Conservation (phyloP, 2,113 vertebrate genomes). For the Sturnus vulgaris region DNA sequence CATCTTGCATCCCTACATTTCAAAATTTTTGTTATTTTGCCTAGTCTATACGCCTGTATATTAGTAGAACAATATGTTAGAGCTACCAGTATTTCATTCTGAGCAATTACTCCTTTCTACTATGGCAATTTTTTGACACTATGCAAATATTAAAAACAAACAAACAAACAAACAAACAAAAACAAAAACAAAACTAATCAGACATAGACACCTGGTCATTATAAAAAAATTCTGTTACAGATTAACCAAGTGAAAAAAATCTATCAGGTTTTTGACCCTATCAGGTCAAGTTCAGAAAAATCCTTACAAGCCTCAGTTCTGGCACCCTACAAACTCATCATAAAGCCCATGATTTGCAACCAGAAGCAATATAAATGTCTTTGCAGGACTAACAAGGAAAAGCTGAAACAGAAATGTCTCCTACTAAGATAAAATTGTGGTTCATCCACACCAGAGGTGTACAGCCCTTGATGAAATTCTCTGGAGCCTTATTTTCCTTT, state of each 20-base stretch:
- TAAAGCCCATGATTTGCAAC: background rate
- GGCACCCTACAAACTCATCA: background rate
- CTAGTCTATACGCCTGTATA: background rate
- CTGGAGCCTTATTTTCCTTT: accelerated
- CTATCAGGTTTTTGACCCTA: no score
- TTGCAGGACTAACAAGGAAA: background rate
- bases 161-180: no score
- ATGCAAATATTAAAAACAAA: background rate
- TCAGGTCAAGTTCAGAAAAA: background rate
- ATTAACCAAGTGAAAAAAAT: background rate
- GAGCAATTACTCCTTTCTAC: background rate
- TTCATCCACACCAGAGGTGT: background rate
- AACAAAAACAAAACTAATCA: background rate
- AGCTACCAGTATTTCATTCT: background rate
- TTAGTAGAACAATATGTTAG: no score
- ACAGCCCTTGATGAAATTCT: background rate
- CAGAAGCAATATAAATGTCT: background rate
- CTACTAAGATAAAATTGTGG: background rate
- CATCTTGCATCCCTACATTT: background rate
- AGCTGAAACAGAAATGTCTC: background rate
- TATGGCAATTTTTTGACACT: background rate
- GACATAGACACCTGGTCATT: background rate
- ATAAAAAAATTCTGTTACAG: background rate
- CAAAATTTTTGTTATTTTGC: background rate
- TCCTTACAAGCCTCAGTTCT: background rate